Percentiles rank a stretch among this genome's conserved stretches.
Evolutionary conservation across 2,113 vertebrate species (phyloP).

Genomic region (Dissostichus mawsoni): DNA sequence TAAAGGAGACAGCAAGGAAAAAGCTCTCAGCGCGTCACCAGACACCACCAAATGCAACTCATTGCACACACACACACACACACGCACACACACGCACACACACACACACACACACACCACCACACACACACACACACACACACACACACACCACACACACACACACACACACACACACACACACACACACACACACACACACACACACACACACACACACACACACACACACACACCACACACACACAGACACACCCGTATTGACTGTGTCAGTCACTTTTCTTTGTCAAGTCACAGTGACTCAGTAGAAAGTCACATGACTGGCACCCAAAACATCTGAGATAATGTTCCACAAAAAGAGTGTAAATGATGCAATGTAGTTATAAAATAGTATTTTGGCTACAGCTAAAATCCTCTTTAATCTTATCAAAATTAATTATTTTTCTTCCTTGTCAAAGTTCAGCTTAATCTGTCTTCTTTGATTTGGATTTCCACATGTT

Average conservation of each 20-base stretch:
- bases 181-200: constrained; percentile 20
- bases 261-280: constrained; percentile 4
- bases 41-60: background rate
- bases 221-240: constrained; percentile 25
- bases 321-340: background rate
- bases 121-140: constrained; percentile 25
- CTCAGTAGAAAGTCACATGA: constrained; percentile 59
- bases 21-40: background rate
- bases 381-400: too few relatives aligned
- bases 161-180: constrained; percentile 17
- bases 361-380: too few relatives aligned
- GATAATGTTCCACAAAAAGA: background rate
- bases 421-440: background rate
- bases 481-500: background rate
- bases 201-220: constrained; percentile 21
- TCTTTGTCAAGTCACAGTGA: constrained; percentile 72
- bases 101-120: constrained; percentile 13
- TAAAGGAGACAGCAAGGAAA: background rate
- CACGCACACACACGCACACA: constrained; percentile 24
- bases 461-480: background rate
- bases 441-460: too few relatives aligned
- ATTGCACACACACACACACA: constrained; percentile 16
- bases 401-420: background rate
- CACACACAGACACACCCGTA: constrained; percentile 12
- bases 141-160: constrained; percentile 14